A percentile compares a stretch with the other conserved stretches of the same genome.
These are phyloP conservation scores for Leptosomus discolor DNA, from an alignment of 2,113 vertebrate genomes.

Conservation along the genomic window DNA sequence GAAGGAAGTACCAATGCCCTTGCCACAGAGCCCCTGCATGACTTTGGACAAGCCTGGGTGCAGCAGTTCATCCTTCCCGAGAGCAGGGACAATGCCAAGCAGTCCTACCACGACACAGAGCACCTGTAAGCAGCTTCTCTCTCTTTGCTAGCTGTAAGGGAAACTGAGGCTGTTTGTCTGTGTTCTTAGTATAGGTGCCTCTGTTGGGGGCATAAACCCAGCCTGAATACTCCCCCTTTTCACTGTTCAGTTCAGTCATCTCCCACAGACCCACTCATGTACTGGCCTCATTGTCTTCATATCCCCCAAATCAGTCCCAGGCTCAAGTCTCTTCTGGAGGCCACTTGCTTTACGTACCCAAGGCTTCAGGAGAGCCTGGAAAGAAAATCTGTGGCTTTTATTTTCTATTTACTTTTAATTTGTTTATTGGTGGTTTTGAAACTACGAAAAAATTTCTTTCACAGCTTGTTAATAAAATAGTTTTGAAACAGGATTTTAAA, in stretches of 20 bases:
- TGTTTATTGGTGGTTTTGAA: neutral
- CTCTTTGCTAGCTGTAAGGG: neutral
- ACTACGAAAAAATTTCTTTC: neutral
- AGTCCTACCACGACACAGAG: fast-evolving
- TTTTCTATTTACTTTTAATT: neutral
- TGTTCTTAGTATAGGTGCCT: neutral
- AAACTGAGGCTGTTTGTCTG: neutral
- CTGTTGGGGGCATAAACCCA: neutral
- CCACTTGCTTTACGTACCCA: neutral
- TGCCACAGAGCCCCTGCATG: neutral
- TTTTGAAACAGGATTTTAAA: neutral
- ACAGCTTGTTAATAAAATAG: neutral
- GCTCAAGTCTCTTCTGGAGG: neutral
- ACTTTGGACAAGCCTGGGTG: neutral
- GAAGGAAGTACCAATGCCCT: neutral
- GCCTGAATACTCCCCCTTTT: neutral
- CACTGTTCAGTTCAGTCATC: neutral
- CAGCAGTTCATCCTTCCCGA: neutral
- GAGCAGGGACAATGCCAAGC: too few relatives aligned
- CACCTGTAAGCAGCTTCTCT: neutral
- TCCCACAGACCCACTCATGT: neutral
- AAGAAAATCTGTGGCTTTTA: neutral
- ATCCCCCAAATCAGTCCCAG: neutral
- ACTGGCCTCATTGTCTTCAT: neutral
- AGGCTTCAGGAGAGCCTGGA: neutral